phyloP scores from a whole-genome alignment of 2,797 vertebrate species.

The Aplochiton taeniatus region DNA sequence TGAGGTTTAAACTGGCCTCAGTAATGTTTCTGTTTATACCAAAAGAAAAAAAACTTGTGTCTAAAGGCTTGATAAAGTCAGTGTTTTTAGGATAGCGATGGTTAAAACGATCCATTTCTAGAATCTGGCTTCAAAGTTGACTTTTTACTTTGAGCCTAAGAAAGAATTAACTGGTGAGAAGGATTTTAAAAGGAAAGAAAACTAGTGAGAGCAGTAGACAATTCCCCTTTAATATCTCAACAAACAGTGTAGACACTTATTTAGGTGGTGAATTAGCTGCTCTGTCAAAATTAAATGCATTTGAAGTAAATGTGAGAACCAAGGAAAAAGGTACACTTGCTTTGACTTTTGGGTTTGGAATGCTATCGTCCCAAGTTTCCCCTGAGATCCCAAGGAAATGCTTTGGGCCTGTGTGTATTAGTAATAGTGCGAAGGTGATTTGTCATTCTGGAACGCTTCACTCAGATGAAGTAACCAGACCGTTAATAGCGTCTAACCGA shows the following conservation, averaged over 20 bases:
- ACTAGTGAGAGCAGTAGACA: not conserved
- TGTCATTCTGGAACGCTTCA: constrained; percentile 64
- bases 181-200: not conserved
- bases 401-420: constrained; percentile 39
- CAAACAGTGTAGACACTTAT: constrained; percentile 9
- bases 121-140: not conserved
- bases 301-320: constrained; percentile 9
- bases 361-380: constrained; percentile 44
- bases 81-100: too few species aligned
- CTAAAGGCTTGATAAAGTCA: too few species aligned
- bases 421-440: constrained; percentile 58
- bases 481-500: constrained; percentile 68
- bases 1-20: not conserved
- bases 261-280: not conserved
- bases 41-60: too few species aligned
- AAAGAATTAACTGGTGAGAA: too few species aligned
- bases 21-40: not conserved
- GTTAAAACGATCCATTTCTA: not conserved
- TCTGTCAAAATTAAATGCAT: not conserved
- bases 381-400: constrained; percentile 45
- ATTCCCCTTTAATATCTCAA: not conserved
- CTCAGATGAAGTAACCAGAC: constrained; percentile 74
- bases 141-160: not conserved
- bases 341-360: constrained; percentile 41
- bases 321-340: constrained; percentile 9